phyloP scores from a whole-genome alignment of 37 sponge, comb jelly and placozoan species.

The Crambe crambe region DNA sequence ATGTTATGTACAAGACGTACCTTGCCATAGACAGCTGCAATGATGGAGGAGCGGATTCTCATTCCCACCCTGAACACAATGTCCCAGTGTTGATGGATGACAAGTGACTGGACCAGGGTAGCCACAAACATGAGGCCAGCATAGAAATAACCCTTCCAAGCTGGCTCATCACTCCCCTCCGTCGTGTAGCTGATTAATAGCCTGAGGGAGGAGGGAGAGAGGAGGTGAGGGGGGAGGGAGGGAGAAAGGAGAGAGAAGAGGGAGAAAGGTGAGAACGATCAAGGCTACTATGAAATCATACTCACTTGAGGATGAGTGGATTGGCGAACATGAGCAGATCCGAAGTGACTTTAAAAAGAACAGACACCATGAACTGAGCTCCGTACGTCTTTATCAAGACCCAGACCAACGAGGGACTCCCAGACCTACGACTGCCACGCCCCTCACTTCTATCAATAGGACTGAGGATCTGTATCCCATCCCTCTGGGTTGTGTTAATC shows the following conservation, averaged over 20 bases:
- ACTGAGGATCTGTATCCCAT: background rate
- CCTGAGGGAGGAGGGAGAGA: slow-evolving; percentile 24
- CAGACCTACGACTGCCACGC: background rate
- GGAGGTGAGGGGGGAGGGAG: background rate
- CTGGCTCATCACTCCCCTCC: slow-evolving; percentile 36
- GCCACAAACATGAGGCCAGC: slow-evolving; percentile 73
- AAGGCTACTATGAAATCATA: background rate
- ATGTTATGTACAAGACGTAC: too few species aligned
- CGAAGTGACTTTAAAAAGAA: slow-evolving; percentile 58
- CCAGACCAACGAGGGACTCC: slow-evolving; percentile 55
- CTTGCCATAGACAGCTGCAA: slow-evolving; percentile 80
- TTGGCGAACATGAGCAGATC: slow-evolving; percentile 77
- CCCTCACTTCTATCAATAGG: background rate
- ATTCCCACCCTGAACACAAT: slow-evolving; percentile 70
- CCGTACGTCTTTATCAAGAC: slow-evolving; percentile 73
- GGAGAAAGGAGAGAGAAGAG: background rate
- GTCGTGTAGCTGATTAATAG: slow-evolving; percentile 67
- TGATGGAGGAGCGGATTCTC: slow-evolving; percentile 69
- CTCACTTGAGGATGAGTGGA: slow-evolving; percentile 90
- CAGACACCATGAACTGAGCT: slow-evolving; percentile 47
- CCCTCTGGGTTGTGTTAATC: background rate
- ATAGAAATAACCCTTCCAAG: slow-evolving; percentile 85
- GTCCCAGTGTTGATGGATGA: slow-evolving; percentile 88
- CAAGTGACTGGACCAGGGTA: slow-evolving; percentile 73
- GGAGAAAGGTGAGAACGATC: background rate